These are phyloP conservation scores for Plemyria rubiginata DNA, from an alignment of 2,888 invertebrate species.

Conservation along the genomic window DNA sequence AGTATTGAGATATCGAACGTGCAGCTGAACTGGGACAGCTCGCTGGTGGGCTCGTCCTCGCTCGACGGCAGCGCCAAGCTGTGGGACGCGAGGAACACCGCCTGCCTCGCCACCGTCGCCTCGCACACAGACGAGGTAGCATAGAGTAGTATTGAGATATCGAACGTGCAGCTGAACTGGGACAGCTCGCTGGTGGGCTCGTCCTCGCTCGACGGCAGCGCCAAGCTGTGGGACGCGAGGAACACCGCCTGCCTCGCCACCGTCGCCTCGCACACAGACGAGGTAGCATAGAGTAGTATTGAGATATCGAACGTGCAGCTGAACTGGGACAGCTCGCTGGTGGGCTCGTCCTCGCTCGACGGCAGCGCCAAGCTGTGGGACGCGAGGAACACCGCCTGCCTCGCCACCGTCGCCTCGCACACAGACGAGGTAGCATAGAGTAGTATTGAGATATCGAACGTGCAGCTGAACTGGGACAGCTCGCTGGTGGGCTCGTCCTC, in stretches of 20 bases:
- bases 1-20: constrained; percentile 89
- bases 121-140: constrained; percentile 86
- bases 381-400: constrained; percentile 80
- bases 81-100: constrained; percentile 87
- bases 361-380: constrained; percentile 90
- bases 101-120: constrained; percentile 84
- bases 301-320: constrained; percentile 88
- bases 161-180: constrained; percentile 89
- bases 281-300: constrained; percentile 65
- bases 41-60: constrained; percentile 88
- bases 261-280: constrained; percentile 86
- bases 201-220: constrained; percentile 89
- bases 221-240: constrained; percentile 88
- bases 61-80: constrained; percentile 88
- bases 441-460: constrained; percentile 84
- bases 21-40: constrained; percentile 88
- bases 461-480: constrained; percentile 88
- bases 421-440: constrained; percentile 85
- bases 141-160: constrained; percentile 77
- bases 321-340: constrained; percentile 87
- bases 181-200: constrained; percentile 87
- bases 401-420: constrained; percentile 86
- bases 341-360: constrained; percentile 89
- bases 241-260: constrained; percentile 83
- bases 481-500: constrained; percentile 88